phyloP scores from a whole-genome alignment of 2,797 vertebrate genomes.

The Macroramphosus scolopax region DNA sequence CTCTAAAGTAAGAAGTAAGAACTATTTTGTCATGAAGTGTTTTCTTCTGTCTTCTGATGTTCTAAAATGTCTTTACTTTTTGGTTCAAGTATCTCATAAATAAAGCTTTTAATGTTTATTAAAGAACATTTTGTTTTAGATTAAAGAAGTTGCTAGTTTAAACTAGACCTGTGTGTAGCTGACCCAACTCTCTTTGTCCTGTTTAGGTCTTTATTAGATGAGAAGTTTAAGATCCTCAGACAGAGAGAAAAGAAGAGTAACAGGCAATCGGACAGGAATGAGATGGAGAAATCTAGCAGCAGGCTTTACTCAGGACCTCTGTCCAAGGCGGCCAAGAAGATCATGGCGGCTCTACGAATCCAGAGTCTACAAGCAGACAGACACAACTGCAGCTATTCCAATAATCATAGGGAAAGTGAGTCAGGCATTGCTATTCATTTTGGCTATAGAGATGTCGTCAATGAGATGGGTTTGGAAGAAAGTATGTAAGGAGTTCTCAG shows the following conservation, averaged over 20 bases:
- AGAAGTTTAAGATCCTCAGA: slow-evolving; percentile 66
- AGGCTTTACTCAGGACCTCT: slow-evolving; percentile 73
- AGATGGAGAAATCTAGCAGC: slow-evolving; percentile 75
- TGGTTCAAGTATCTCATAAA: slow-evolving; percentile 17
- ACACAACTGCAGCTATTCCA: slow-evolving; percentile 31
- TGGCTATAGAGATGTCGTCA: too few species aligned
- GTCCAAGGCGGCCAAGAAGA: slow-evolving; percentile 80
- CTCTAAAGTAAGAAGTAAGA: not conserved
- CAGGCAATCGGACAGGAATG: slow-evolving; percentile 14
- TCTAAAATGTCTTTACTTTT: not conserved
- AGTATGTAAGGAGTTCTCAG: too few species aligned
- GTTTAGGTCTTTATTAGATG: slow-evolving; percentile 16
- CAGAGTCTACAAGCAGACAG: slow-evolving; percentile 60
- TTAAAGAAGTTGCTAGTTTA: too few species aligned
- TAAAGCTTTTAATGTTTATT: slow-evolving; percentile 24
- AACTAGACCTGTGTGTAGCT: not conserved
- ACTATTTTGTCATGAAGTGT: not conserved
- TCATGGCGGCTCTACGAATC: slow-evolving; percentile 81
- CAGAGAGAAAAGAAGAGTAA: slow-evolving; percentile 11
- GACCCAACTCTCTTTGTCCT: slow-evolving; percentile 24
- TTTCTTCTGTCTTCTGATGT: not conserved
- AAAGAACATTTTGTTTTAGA: too few species aligned
- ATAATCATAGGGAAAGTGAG: slow-evolving; percentile 77
- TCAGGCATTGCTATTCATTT: slow-evolving; percentile 26
- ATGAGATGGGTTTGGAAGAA: too few species aligned